These are phyloP conservation scores for Lacerta viridis DNA, from an alignment of 2,797 vertebrate genomes.

Conservation along the genomic window DNA sequence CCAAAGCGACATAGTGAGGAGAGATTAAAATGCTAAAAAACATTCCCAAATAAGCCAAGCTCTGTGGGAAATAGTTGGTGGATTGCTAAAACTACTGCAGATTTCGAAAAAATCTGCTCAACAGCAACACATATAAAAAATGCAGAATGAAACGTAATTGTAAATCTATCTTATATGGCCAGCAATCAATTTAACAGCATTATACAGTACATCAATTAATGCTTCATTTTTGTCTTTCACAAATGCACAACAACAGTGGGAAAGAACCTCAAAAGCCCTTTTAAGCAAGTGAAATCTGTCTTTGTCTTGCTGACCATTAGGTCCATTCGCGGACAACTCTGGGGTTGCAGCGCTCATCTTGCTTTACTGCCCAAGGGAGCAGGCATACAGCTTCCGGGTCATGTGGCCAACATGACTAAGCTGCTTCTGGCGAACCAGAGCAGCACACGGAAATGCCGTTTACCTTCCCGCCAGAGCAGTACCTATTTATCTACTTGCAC, in stretches of 20 bases:
- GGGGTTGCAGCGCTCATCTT: too few species aligned
- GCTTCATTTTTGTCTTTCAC: neutral
- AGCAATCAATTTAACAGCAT: slow-evolving; percentile 5
- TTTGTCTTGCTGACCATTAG: neutral
- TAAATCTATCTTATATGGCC: neutral
- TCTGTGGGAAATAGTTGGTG: neutral
- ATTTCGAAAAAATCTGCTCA: neutral
- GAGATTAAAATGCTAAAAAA: slow-evolving; percentile 2
- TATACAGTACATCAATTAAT: neutral
- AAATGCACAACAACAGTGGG: neutral
- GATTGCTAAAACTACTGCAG: neutral
- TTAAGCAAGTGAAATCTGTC: neutral
- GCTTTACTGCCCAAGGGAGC: too few species aligned
- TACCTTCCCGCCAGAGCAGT: too few species aligned
- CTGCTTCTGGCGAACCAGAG: too few species aligned
- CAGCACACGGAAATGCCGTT: too few species aligned
- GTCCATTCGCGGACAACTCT: too few species aligned
- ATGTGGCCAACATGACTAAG: too few species aligned
- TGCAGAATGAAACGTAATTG: neutral
- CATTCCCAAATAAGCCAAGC: neutral
- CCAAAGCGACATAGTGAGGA: neutral
- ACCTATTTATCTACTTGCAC: too few species aligned
- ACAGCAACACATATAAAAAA: neutral
- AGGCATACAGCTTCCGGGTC: too few species aligned
- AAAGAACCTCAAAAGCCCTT: neutral